These are phyloP conservation scores for Archegozetes longisetosus DNA, from an alignment of 1,140 invertebrate genomes.

Conservation along the genomic window DNA sequence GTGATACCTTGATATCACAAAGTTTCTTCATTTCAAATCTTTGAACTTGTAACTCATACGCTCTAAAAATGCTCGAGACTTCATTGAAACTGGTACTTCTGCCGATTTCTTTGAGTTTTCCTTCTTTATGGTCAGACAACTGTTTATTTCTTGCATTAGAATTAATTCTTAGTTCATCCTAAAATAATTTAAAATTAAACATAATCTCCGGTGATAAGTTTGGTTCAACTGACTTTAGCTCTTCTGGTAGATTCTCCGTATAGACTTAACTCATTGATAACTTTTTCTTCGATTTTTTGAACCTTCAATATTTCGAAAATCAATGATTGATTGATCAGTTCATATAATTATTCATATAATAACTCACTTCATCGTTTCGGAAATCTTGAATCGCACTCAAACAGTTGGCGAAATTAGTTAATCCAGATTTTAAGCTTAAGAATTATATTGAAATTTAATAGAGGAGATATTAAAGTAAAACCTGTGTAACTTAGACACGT, in stretches of 20 bases:
- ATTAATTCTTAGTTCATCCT: background rate
- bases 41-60: slow-evolving; percentile 8
- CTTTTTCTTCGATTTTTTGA: background rate
- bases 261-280: background rate
- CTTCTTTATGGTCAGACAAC: background rate
- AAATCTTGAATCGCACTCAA: slow-evolving; percentile 1
- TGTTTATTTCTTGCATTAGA: background rate
- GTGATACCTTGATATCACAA: slow-evolving; percentile 46
- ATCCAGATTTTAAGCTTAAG: background rate
- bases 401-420: slow-evolving; percentile 1
- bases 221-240: background rate
- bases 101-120: background rate
- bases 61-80: background rate
- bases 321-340: too few species aligned
- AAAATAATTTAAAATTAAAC: background rate
- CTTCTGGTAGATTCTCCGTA: background rate
- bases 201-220: background rate
- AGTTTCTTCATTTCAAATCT: slow-evolving; percentile 47
- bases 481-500: too few species aligned
- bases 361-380: background rate
- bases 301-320: background rate
- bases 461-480: too few species aligned
- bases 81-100: background rate
- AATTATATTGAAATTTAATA: too few species aligned
- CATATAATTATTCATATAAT: too few species aligned